Percentiles rank a stretch among this genome's conserved stretches.
phyloP scores from a whole-genome alignment of 2,797 vertebrate species.

The Pteropus rufus region DNA sequence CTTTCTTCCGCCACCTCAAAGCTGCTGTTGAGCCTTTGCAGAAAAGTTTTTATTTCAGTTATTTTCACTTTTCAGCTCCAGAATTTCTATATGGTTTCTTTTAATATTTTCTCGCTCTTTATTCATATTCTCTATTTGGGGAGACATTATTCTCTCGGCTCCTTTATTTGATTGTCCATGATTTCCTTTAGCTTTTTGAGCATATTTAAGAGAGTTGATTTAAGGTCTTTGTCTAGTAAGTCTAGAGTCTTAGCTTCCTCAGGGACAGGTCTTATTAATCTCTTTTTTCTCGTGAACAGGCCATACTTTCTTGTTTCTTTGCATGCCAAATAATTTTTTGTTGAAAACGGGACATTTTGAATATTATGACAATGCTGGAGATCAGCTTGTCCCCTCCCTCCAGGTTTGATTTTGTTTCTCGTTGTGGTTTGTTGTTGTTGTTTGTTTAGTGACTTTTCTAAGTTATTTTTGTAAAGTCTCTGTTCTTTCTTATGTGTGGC shows the following conservation, averaged over 20 bases:
- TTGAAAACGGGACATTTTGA: neutral
- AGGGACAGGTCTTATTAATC: neutral
- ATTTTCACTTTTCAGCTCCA: neutral
- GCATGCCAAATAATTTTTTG: neutral
- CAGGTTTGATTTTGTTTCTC: neutral
- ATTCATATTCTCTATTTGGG: neutral
- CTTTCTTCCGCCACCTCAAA: neutral
- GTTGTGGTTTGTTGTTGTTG: neutral
- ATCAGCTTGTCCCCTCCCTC: neutral
- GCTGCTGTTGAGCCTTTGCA: neutral
- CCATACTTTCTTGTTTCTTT: neutral
- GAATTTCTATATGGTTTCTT: neutral
- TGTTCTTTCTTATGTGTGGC: neutral
- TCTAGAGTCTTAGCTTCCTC: neutral
- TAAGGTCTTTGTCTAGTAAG: neutral
- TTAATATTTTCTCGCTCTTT: neutral
- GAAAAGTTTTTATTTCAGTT: neutral
- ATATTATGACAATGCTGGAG: neutral
- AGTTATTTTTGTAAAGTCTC: neutral
- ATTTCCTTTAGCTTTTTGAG: neutral
- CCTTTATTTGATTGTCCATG: neutral
- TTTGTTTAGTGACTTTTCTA: neutral
- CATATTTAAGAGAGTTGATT: neutral
- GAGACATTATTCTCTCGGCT: neutral
- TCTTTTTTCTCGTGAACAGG: neutral